phyloP scores from a whole-genome alignment of 2,888 invertebrate species.

The Cheilosia pagana region DNA sequence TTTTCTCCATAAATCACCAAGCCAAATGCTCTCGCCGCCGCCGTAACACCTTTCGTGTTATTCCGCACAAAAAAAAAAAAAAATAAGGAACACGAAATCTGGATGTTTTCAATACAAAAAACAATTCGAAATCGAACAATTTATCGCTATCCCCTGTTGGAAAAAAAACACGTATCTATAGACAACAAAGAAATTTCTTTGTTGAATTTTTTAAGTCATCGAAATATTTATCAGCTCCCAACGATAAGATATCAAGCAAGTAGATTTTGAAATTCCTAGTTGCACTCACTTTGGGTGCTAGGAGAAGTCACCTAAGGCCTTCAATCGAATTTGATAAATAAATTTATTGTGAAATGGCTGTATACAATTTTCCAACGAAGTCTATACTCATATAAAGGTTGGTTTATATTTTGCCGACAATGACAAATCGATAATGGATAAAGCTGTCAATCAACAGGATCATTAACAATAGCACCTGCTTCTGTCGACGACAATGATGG shows the following conservation, averaged over 20 bases:
- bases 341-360: constrained; percentile 37
- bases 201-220: constrained; percentile 26
- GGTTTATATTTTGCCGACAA: constrained; percentile 2
- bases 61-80: constrained; percentile 2
- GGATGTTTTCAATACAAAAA: constrained; percentile 1
- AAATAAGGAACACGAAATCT: neutral
- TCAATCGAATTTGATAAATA: constrained; percentile 30
- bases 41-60: constrained; percentile 23
- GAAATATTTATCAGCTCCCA: constrained; percentile 47
- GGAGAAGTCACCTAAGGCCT: neutral
- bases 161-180: constrained; percentile 4
- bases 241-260: constrained; percentile 52
- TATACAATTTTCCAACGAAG: neutral
- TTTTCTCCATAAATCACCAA: constrained; percentile 40
- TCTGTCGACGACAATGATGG: constrained; percentile 13
- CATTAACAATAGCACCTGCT: constrained; percentile 64
- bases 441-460: constrained; percentile 57
- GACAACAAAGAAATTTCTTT: constrained; percentile 27
- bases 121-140: constrained; percentile 29
- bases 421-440: constrained; percentile 51
- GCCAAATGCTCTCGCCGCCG: neutral
- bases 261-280: constrained; percentile 30
- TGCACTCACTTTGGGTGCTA: constrained; percentile 2
- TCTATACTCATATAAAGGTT: constrained; percentile 14
- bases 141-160: neutral